Conservation (phyloP, 2,797 vertebrate species). For the Poecilia velifera region DNA sequence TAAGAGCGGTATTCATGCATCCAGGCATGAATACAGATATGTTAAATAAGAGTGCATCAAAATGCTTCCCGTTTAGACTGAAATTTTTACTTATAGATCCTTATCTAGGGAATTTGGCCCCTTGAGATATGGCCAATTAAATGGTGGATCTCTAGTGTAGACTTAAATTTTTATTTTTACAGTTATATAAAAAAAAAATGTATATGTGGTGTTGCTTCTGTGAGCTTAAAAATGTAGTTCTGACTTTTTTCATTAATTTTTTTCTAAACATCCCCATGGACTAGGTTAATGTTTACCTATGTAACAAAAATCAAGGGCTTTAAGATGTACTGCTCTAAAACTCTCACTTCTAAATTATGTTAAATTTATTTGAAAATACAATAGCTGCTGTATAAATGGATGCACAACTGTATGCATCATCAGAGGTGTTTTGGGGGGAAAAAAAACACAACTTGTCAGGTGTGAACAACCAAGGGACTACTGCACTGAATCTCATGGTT, state of each 20-base stretch:
- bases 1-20: background rate
- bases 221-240: background rate
- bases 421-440: background rate
- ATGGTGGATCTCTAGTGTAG: background rate
- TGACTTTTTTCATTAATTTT: background rate
- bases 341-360: background rate
- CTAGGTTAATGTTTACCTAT: background rate
- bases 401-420: background rate
- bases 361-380: background rate
- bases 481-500: too few species aligned
- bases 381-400: background rate
- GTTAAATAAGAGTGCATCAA: background rate
- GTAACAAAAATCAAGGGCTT: background rate
- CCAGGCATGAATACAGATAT: background rate
- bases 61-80: background rate
- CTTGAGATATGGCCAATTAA: background rate
- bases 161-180: background rate
- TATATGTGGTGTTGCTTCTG: background rate
- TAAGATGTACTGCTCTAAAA: background rate
- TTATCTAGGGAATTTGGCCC: background rate
- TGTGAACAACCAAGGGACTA: background rate
- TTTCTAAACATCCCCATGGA: background rate
- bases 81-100: background rate
- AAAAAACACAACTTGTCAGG: background rate
- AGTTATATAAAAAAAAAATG: background rate